Evolutionary conservation across 2,113 vertebrate genomes (phyloP).

Genomic region (Myrmecophaga tridactyla): DNA sequence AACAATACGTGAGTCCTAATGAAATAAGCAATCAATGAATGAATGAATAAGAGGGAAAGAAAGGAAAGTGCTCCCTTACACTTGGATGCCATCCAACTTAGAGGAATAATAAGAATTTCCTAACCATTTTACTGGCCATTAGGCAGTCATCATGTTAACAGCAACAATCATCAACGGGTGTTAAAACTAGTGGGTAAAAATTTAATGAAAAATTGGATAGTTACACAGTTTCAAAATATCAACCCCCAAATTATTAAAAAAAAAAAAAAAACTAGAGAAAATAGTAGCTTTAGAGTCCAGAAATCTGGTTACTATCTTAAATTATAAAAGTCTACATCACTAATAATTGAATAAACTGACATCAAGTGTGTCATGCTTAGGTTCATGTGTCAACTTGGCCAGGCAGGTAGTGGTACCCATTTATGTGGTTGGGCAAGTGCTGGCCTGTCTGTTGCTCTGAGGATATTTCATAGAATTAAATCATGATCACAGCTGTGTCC

Average conservation of each 20-base stretch:
- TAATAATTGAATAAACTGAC: not conserved
- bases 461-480: no score
- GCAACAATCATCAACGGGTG: not conserved
- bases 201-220: not conserved
- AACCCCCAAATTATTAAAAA: not conserved
- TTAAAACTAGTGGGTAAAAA: not conserved
- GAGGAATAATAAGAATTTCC: not conserved
- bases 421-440: no score
- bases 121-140: not conserved
- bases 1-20: not conserved
- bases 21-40: not conserved
- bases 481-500: no score
- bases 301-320: not conserved
- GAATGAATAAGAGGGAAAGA: not conserved
- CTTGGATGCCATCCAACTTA: not conserved
- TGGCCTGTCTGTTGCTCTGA: no score
- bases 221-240: not conserved
- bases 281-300: not conserved
- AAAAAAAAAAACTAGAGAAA: not conserved
- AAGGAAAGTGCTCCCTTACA: not conserved
- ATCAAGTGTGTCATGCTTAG: no score
- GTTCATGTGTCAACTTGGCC: no score
- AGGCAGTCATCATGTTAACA: not conserved
- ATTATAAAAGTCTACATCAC: not conserved
- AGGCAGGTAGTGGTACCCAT: no score